Evolutionary conservation across 2,113 vertebrate genomes (phyloP), one percentile per base, ranked within the genome.

Genomic region (Xerus inauris): DNA sequence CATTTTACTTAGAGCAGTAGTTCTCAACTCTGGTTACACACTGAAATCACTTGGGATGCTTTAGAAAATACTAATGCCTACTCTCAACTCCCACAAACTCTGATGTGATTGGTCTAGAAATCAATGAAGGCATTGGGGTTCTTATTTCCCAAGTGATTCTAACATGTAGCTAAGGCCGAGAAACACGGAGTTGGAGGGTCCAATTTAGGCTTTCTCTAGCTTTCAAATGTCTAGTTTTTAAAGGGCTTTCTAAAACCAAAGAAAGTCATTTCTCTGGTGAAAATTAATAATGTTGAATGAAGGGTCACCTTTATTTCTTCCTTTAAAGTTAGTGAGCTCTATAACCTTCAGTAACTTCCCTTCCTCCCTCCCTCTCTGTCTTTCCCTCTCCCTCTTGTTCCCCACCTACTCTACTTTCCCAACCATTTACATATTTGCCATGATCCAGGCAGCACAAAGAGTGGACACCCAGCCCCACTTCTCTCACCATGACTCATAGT

Each of bases 401-500:
- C 49, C 72, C 82, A 91, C 91, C 73, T 86, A 96, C 91, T 95
- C 69, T 89, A 69, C 47, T 87, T 96, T 96, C 49, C 35, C 32
- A 40, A 69, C 22, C 75, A 92, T 88, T 97, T 95, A 95, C 93
- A 87, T 81, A 95, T 87, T 94, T 96, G 59, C 80, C 38, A 6
- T 69, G 83, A 86, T 96, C 71, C 76, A 96, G 75, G 84, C 87
- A 92, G 89, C 79, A 95, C 75, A 96, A 97, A 94, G 83, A 96
- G 69, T 97, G 97, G 97, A 97, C 94, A 96, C 84, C 80, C 95
- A 97, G 83, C 80, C 32, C 65, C n/a, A 85, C 28, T 96, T 95
- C 26, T 30, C 69, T 93, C 64, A 65, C 59, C 26, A 57, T 98
- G 97, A 96, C 93, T 98, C 97, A 97, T 97, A 93, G 76, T 89